These are phyloP conservation scores for Zygothrica quintamaculata DNA, from an alignment of 2,888 invertebrate genomes.

Conservation along the genomic window DNA sequence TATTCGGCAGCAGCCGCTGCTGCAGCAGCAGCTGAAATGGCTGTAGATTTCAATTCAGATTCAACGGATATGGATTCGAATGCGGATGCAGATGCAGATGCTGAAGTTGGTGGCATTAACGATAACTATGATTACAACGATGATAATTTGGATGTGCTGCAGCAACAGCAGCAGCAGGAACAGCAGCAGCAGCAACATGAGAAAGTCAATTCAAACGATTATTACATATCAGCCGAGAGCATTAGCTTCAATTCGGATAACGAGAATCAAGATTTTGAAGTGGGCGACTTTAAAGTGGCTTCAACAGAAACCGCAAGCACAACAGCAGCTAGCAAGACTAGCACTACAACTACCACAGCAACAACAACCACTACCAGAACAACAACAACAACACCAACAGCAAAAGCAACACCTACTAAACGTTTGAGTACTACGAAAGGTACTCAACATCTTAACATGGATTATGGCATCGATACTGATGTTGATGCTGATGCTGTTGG, in stretches of 20 bases:
- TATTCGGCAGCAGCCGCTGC: conserved; percentile 37
- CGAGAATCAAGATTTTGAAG: conserved; percentile 63
- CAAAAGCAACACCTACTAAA: conserved; percentile 16
- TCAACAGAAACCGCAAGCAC: conserved; percentile 49
- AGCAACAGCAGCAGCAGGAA: conserved; percentile 39
- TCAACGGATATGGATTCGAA: conserved; percentile 23
- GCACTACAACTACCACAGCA: conserved; percentile 36
- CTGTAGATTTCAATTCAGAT: conserved; percentile 2
- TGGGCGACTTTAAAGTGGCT: conserved; percentile 66
- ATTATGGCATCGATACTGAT: conserved; percentile 43
- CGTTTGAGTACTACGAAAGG: conserved; percentile 22
- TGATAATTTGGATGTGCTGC: conserved; percentile 45
- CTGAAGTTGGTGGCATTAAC: conserved; percentile 30
- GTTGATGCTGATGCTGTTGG: conserved; percentile 56
- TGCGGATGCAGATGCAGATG: conserved; percentile 22
- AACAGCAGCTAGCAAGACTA: conserved; percentile 13
- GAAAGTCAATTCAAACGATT: conserved; percentile 82
- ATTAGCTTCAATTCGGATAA: conserved; percentile 77
- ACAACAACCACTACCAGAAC: conserved; percentile 30
- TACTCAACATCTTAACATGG: conserved; percentile 27
- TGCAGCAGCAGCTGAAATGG: conserved; percentile 11
- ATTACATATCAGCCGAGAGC: conserved; percentile 84
- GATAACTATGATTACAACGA: conserved; percentile 67
- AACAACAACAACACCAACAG: conserved; percentile 5
- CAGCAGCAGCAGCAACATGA: conserved; percentile 52